Evolutionary conservation across 2,888 invertebrate species (phyloP).

Genomic region (Cephus spinipes): DNA sequence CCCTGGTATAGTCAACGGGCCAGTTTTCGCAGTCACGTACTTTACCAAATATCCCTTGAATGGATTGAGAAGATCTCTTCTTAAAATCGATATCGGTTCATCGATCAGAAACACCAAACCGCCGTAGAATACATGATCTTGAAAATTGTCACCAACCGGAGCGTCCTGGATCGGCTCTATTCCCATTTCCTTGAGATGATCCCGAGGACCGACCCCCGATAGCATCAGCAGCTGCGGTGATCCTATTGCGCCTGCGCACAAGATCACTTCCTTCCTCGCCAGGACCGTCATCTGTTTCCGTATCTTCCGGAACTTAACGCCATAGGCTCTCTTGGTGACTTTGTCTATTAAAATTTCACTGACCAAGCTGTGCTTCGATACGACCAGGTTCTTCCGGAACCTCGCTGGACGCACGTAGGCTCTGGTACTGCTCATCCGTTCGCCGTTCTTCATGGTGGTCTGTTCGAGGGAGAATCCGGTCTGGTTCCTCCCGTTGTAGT

Average conservation of each 20-base stretch:
- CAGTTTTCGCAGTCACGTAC: constrained; percentile 56
- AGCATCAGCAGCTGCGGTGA: constrained; percentile 92
- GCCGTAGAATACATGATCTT: constrained; percentile 74
- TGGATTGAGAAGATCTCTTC: constrained; percentile 10
- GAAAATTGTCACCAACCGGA: constrained; percentile 74
- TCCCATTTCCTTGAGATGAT: constrained; percentile 69
- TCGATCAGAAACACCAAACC: constrained; percentile 71
- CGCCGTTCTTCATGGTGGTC: constrained; percentile 71
- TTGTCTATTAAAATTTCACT: constrained; percentile 77
- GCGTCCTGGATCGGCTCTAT: constrained; percentile 72
- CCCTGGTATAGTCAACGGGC: constrained; percentile 70
- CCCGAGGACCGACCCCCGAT: constrained; percentile 75
- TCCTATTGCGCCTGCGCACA: constrained; percentile 89
- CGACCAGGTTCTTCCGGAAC: constrained; percentile 74
- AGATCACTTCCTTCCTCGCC: constrained; percentile 83
- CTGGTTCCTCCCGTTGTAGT: constrained; percentile 76
- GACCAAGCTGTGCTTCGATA: constrained; percentile 73
- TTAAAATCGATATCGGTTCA: constrained; percentile 56
- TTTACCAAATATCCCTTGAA: constrained; percentile 28
- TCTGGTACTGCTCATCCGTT: constrained; percentile 71
- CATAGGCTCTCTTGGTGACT: constrained; percentile 73
- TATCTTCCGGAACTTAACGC: constrained; percentile 75
- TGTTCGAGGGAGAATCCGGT: constrained; percentile 78
- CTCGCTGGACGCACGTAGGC: constrained; percentile 72
- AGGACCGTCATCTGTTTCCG: constrained; percentile 65